Conservation (phyloP, 2,888 invertebrate genomes). For the Ennomos quercinarius region DNA sequence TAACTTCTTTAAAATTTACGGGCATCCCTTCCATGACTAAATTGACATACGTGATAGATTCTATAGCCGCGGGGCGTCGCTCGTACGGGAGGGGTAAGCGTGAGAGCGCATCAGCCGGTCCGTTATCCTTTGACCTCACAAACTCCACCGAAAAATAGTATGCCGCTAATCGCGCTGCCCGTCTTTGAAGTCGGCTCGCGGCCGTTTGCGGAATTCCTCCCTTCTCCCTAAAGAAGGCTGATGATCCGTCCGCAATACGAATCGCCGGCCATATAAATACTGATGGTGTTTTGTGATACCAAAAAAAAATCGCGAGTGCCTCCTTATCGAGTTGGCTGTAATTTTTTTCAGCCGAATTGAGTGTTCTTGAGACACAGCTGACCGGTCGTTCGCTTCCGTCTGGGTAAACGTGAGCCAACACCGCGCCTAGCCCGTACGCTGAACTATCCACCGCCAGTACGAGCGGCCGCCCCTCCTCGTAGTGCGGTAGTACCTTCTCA, state of each 20-base stretch:
- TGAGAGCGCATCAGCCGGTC: not conserved
- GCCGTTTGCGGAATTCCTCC: conserved; percentile 1
- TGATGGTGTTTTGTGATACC: not conserved
- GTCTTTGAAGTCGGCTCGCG: conserved; percentile 3
- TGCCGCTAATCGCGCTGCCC: not conserved
- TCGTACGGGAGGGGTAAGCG: not conserved
- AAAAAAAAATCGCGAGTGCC: not conserved
- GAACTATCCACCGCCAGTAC: conserved; percentile 4
- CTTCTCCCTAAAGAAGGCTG: conserved; percentile 4
- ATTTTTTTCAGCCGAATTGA: not conserved
- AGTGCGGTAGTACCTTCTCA: too few species aligned
- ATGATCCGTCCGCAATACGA: not conserved
- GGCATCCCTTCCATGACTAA: too few species aligned
- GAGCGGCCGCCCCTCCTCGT: conserved; percentile 3
- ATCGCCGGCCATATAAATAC: not conserved
- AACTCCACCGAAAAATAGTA: not conserved
- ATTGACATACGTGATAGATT: conserved; percentile 6
- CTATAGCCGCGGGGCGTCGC: conserved; percentile 4
- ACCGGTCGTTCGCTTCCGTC: conserved; percentile 1
- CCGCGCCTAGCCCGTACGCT: not conserved
- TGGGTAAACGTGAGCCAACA: not conserved
- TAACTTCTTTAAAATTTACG: too few species aligned
- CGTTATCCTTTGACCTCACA: not conserved
- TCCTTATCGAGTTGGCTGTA: not conserved
- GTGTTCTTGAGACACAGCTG: not conserved